Evolutionary conservation across 2,888 invertebrate species (phyloP), one percentile per base, ranked within the genome.

Genomic region (Eupithecia abbreviata): DNA sequence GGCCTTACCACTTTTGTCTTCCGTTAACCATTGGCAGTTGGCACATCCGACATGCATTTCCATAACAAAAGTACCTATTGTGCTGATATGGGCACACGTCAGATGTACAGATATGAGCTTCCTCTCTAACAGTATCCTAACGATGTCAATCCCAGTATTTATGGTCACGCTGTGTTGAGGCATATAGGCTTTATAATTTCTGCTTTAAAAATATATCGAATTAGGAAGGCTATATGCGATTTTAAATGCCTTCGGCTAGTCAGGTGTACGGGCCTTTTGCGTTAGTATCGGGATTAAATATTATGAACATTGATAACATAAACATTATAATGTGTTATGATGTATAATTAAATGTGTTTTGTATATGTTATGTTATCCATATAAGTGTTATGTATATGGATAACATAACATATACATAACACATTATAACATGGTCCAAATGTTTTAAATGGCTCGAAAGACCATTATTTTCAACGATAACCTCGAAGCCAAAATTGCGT

Each of bases 21-120:
- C 73, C 70, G 72, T 65, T 78, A 76, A 66, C 41, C 42, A 58
- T 18, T 18, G 3, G 12, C 71, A 51, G 42, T 47, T 47, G 9
- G 18, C 72, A 62, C 71, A 74, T 79, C 77, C 79, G 76, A 74
- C 75, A 72, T 71, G 58, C 77, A 67, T 71, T 76, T 72, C 69
- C 78, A 67, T 72, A 51, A 30, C 58, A 62, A 51, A 72, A 79
- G 75, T 41, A 68, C 71, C 43, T 83, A 79, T 65, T 65, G 41
- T 65, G 41, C 41, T 15, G 41, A 83, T 55, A 85, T 82, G 83
- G 82, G 47, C 42, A 75, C 80, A 76, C 79, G 84, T 85, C 86
- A 85, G 84, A 85, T 85, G 80, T 80, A 75, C 79, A 78, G 87
- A 88, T 85, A 89, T 76, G 86, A 82, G 79, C 86, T 88, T 89